Evolutionary conservation across 2,797 vertebrate species (phyloP), one percentile per base, ranked within the genome.

Genomic region (Neosilurus hyrtlii): DNA sequence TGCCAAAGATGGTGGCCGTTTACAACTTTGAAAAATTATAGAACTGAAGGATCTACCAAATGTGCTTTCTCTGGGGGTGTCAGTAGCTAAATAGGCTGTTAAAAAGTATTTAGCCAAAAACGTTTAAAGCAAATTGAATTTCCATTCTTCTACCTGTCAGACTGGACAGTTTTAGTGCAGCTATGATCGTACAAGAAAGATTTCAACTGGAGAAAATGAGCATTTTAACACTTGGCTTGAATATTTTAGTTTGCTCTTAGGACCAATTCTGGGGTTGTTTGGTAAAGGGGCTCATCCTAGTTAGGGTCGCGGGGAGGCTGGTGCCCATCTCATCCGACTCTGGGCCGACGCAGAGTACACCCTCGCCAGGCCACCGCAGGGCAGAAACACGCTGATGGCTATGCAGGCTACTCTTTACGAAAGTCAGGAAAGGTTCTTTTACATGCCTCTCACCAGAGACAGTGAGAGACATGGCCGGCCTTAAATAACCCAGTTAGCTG

Each of bases 151-250:
- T 12, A 62, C 24, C 26, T 61, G 67, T 72, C n/a, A 56, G n/a
- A 61, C 14, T 5, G 66, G 66, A 61, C 54, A 72, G 68, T 62
- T 62, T 81, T 52, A 81, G 14, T 30, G 14, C 3, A n/a, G 26
- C 49, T 73, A 35, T 62, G 57, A 73, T 73, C 35, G 7, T n/a
- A 51, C 11, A 20, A 51, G 61, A 68, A 61, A 90, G 83, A 78
- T 20, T 68, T 59, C n/a, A 51, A 10, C 43, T 63, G 52, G 7
- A 67, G 49, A 79, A 79, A 78, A 86, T 86, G 85, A 57, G 52
- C 3, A 14, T 14, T 73, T 73, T 73, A 51, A 73, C 71, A 20
- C 71, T 73, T 56, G 24, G 56, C 12, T 22, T 18, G 11, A 72
- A 56, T n/a, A 63, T 3, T 22, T n/a, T 49, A 62, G 26, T 57